Evolutionary conservation across 2,888 invertebrate genomes (phyloP), one percentile per base, ranked within the genome.

Genomic region (Dolichopus griseipennis): DNA sequence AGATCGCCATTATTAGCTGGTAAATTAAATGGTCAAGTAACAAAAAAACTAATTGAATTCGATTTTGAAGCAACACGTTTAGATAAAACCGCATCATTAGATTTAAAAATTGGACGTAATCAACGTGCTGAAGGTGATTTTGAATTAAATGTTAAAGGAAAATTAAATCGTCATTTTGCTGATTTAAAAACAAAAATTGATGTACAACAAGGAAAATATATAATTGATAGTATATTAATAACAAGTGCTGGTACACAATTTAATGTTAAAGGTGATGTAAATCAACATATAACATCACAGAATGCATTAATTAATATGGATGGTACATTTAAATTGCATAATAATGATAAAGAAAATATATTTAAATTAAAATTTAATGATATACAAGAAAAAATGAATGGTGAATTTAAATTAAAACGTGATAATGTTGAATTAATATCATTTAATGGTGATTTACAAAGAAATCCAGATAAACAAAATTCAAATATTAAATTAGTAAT

Each of bases 101-200:
- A 84, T 66, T 70, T 87, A 1, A 82, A 83, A 18, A 79, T 81
- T 1, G 80, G 83, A 68, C 74, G 76, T 21, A 80, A 83, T 70
- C 77, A 78, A 33, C 82, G 81, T 52, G 74, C 79, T 1, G 72
- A 75, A 1, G 74, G 75, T 15, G 78, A 80, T 34, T 85, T 85
- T 2, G 86, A 87, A 67, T 72, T 90, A 0, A 84, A 87, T 21
- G 82, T 89, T 1, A 86, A 87, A 72, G 82, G 84, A 0, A 83
- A 84, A 66, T 77, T 82, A 0, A 80, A 81, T 62, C 75, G 77
- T 34, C 75, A 81, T 37, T 75, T 73, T 18, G 66, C 80, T 4
- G 76, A 79, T 33, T 7, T 81, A 1, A 69, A 73, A 3, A 73
- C 78, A 0, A 77, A 77, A 18, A 72, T 75, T 34, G 75, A 77